phyloP scores from a whole-genome alignment of 2,888 invertebrate genomes.

The Drosophila kambysellisi region DNA sequence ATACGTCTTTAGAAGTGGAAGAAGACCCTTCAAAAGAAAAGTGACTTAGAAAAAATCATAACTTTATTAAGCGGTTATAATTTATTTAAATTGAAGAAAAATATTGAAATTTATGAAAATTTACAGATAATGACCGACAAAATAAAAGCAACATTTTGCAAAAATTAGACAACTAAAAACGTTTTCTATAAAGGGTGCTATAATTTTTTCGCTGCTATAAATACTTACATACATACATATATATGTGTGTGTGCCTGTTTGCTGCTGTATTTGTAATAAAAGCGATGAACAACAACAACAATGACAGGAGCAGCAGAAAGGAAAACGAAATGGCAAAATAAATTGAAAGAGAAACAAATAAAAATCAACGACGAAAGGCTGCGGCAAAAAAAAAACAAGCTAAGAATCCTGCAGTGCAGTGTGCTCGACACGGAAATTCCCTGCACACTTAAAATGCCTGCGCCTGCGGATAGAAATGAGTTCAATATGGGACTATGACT shows the following conservation, averaged over 20 bases:
- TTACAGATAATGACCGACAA: neutral
- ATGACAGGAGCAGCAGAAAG: conserved; percentile 77
- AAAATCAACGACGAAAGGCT: conserved; percentile 82
- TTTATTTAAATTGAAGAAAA: neutral
- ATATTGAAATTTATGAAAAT: neutral
- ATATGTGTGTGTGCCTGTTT: conserved; percentile 37
- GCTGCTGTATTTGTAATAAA: conserved; percentile 77
- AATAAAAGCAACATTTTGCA: neutral
- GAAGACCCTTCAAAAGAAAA: neutral
- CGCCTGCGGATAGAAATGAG: neutral
- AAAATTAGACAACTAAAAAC: neutral
- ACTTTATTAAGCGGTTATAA: neutral
- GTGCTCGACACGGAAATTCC: neutral
- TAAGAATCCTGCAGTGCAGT: neutral
- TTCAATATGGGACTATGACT: neutral
- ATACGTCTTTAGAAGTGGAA: neutral
- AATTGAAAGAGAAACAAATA: conserved; percentile 83
- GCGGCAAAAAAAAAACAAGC: conserved; percentile 66
- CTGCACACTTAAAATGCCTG: neutral
- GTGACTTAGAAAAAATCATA: neutral
- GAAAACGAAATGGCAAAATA: conserved; percentile 83
- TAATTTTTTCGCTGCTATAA: neutral
- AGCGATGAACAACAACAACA: conserved; percentile 77
- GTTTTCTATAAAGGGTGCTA: neutral
- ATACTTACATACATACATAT: neutral